These are phyloP conservation scores for Sarotherodon lohbergeri DNA, from an alignment of 2,113 vertebrate genomes.

Conservation along the genomic window DNA sequence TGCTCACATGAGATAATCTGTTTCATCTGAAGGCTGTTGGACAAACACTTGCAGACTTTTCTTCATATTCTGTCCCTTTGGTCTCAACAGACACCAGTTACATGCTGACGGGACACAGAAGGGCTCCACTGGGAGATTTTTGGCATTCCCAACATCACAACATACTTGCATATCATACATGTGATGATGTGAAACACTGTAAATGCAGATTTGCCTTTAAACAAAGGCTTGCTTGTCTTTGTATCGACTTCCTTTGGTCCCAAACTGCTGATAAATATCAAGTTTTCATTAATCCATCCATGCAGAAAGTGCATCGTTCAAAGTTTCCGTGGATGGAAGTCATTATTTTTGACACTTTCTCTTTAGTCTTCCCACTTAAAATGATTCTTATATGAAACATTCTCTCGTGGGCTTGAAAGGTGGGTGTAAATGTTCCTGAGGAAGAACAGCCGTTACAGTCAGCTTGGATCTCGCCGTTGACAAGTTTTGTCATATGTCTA, in stretches of 20 bases:
- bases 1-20: constrained; percentile 45
- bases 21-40: constrained; percentile 34
- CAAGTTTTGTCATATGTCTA: background rate
- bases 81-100: constrained; percentile 6
- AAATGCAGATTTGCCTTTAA: background rate
- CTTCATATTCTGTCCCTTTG: constrained; percentile 6
- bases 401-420: background rate
- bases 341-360: constrained; percentile 15
- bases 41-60: constrained; percentile 41
- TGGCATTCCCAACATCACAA: background rate
- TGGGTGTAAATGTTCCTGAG: background rate
- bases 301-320: background rate
- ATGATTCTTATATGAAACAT: background rate
- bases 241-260: background rate
- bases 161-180: background rate
- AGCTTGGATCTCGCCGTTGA: background rate
- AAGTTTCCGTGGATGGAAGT: background rate
- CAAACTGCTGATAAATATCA: background rate
- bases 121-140: background rate
- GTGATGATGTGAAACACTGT: background rate
- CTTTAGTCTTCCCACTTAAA: background rate
- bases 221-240: background rate
- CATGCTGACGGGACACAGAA: background rate
- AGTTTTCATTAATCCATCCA: background rate
- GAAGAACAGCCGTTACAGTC: background rate